Base-by-base conservation (phyloP, 2,797 vertebrate genomes). In the Taeniopygia guttata region DNA sequence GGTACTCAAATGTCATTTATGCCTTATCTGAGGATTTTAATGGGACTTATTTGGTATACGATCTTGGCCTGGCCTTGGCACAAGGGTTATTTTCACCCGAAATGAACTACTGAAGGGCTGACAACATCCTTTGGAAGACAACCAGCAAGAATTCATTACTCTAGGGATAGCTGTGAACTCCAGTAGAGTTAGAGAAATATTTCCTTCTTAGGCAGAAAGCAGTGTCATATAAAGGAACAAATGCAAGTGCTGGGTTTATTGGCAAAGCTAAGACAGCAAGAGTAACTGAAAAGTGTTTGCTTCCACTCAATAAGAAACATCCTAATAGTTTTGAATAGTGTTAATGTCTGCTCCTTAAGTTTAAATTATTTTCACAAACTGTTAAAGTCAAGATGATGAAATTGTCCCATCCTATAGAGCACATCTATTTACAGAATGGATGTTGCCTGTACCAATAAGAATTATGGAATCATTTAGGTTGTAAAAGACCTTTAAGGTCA, bases 201-300 rank as follows among this genome's bases (percentile, higher is more conserved):
- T 95, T 96, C 94, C 91, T 82, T 94, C 95, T 96, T 96, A 96
- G 95, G 95, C 94, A 97, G 94, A 94, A 93, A 91, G 59, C 74
- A 82, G 87, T 67, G 60, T 95, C 91, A 70, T 63, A 78, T 17
- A 90, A 87, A 90, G 80, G 54, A 84, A 67, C 4, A 3, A 90
- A 77, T 5, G 8, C 52, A 70, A 95, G 46, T 14, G n/a, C 74
- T 74, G 73, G 38, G 38, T 45, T 91, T 82, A 70, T 46, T 90
- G 75, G 85, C 67, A 91, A 67, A 42, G 64, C 32, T 87, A 64
- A 60, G 48, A 88, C 43, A 92, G 80, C 72, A 69, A 82, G 34
- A 87, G 34, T 59, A 78, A 75, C 69, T 70, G 56, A 73, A 84
- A 88, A 91, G 84, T 87, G 79, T 84, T 94, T 92, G 58, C 70